Conservation (phyloP, 2,888 invertebrate genomes). For the Daptonema setosum region DNA sequence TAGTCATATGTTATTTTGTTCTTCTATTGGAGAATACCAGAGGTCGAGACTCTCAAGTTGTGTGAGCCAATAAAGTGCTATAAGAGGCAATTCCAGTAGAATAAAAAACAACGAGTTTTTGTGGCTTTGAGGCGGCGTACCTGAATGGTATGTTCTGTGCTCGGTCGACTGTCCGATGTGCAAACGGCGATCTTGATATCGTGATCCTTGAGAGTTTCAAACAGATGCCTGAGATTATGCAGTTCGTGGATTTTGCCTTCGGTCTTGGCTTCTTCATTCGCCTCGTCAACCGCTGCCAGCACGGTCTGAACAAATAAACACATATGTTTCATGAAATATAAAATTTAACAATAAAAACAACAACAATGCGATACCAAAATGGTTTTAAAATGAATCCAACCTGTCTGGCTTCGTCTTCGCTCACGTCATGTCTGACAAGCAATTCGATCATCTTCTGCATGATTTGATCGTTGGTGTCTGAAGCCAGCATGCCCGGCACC, state of each 20-base stretch:
- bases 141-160: no score
- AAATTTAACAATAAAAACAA: no score
- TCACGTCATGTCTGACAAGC: constrained; percentile 24
- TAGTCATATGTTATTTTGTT: no score
- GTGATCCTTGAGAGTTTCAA: constrained; percentile 27
- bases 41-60: no score
- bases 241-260: constrained; percentile 25
- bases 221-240: constrained; percentile 28
- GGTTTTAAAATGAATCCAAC: constrained; percentile 1
- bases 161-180: constrained; percentile 32
- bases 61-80: no score
- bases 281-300: constrained; percentile 17
- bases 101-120: no score
- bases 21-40: no score
- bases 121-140: no score
- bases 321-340: neutral
- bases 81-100: no score
- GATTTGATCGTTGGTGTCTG: constrained; percentile 26
- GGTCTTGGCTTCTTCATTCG: constrained; percentile 17
- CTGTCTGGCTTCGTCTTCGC: constrained; percentile 19
- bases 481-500: constrained; percentile 29
- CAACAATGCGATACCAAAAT: no score
- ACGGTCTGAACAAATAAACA: neutral
- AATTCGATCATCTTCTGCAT: constrained; percentile 25
- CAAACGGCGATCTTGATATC: constrained; percentile 32